Evolutionary conservation across 2,888 invertebrate genomes (phyloP), one percentile per base, ranked within the genome.

Genomic region (Leptinotarsa rubiginosa): DNA sequence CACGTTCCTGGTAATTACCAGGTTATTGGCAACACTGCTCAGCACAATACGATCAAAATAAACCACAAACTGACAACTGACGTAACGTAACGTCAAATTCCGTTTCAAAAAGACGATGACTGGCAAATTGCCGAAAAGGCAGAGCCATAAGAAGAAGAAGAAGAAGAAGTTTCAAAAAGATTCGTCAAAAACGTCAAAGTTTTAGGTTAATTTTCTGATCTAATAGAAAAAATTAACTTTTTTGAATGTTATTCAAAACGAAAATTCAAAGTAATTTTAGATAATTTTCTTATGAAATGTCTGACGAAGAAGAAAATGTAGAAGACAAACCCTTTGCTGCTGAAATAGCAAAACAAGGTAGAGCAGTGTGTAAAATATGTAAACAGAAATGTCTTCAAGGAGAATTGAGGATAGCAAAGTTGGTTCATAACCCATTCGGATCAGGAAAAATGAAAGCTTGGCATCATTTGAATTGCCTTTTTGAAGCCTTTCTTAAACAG

Each of bases 321-420:
- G 85, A 87, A n/a, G 89, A 89, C 77, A 90, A 90, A 79, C 91
- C 91, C 7, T 95, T 93, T 87, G 91, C 89, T 72, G 91, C 93
- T 13, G 97, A 97, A 80, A 91, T 93, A 77, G 96, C 96, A 0
- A 96, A 96, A 88, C 90, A 92, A 15, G 94, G 94, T 0, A 90
- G 94, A 68, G 94, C 97, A 1, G 91, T 92, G 16, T 97, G 97
- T 85, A 96, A 96, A 87, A 95, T 94, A 83, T 97, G 97, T 87
- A 97, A 96, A 88, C 89, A 91, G 75, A 93, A 93, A 83, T 93
- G 96, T 83, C 91, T 91, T 1, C 91, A 92, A 83, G 95, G 93
- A 25, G 90, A 91, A 75, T 84, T 96, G 64, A 90, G 97, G 73
- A 88, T 97, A 65, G 96, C 94, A 0, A 96, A 96, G 86, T 79